Evolutionary conservation across 2,797 vertebrate species (phyloP).

Genomic region (Helostoma temminkii): DNA sequence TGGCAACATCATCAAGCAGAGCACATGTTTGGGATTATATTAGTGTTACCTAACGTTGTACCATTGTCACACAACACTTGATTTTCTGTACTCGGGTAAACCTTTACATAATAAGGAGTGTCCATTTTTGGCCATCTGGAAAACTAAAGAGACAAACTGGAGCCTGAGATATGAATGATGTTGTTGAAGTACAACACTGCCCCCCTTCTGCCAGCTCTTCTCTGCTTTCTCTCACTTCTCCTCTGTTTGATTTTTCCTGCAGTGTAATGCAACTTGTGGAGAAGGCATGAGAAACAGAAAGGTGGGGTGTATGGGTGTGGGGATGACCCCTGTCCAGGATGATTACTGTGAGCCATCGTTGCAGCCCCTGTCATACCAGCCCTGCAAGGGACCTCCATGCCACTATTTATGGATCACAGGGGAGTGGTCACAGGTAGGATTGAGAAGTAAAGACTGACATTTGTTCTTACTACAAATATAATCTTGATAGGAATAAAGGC

Average conservation of each 20-base stretch:
- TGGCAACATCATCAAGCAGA: constrained; percentile 12
- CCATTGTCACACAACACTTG: constrained; percentile 13
- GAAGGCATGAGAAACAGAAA: constrained; percentile 79
- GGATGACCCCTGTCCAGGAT: constrained; percentile 80
- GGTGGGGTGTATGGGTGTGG: constrained; percentile 84
- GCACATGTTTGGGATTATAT: constrained; percentile 22
- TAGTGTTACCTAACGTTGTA: not conserved
- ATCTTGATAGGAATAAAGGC: too few relatives aligned
- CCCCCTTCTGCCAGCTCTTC: constrained; percentile 60
- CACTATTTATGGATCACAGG: constrained; percentile 87
- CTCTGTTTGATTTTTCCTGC: constrained; percentile 3
- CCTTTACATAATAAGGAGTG: constrained; percentile 9
- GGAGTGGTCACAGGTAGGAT: constrained; percentile 91
- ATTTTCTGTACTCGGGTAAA: constrained; percentile 10
- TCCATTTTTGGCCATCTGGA: constrained; percentile 24
- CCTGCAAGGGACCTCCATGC: constrained; percentile 82
- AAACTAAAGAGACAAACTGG: constrained; percentile 12
- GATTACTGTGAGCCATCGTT: constrained; percentile 83
- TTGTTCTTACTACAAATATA: not conserved
- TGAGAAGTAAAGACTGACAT: not conserved
- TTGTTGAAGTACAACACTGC: constrained; percentile 65
- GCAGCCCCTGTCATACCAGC: constrained; percentile 79
- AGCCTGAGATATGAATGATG: constrained; percentile 15
- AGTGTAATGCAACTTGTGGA: constrained; percentile 89
- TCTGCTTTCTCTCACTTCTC: constrained; percentile 6